Evolutionary conservation across 2,113 vertebrate species (phyloP), one percentile per base, ranked within the genome.

Genomic region (Elaphurus davidianus): DNA sequence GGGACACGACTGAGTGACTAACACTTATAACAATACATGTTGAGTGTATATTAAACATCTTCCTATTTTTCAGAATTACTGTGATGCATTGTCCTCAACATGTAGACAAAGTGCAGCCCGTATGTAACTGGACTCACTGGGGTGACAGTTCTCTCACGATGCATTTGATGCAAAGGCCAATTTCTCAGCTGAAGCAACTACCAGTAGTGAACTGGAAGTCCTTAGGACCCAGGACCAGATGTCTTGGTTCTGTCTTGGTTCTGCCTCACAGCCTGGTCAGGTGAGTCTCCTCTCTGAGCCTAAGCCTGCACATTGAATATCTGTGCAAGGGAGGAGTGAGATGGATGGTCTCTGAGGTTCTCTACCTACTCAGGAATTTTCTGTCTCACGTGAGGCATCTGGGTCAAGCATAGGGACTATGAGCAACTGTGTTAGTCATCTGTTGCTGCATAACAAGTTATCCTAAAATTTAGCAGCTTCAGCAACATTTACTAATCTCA

Each of bases 51-150:
- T 12, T 25, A 83, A 93, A 47, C 62, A 81, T 81, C 64, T 52
- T 90, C 81, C 43, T 43, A 55, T 43, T 93, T 97, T 97, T 96
- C 76, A 85, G 60, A 52, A 47, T 71, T 95, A 67, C 12, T 89
- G 55, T 59, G 76, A 40, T 54, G 6, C 17, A 17, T 17, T 60
- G 10, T 94, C 95, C 71, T 47, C 45, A 64, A 59, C 36, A 54
- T 47, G 28, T 30, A 78, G 78, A 81, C 60, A 93, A 89, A 43
- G 50, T 55, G 25, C 55, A 36, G 28, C 33, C 36, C 5, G 7
- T 43, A 14, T n/a, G 15, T 55, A 90, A 90, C 67, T 78, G 62
- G 78, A 91, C 52, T 92, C 71, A 64, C 33, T 52, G 50, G 89
- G 19, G 17, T 83, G 57, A 78, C 83, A 47, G n/a, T 33, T 52